Percentiles rank a stretch among this genome's conserved stretches.
Conservation (phyloP, 2,797 vertebrate genomes). For the Zenarchopterus dispar region DNA sequence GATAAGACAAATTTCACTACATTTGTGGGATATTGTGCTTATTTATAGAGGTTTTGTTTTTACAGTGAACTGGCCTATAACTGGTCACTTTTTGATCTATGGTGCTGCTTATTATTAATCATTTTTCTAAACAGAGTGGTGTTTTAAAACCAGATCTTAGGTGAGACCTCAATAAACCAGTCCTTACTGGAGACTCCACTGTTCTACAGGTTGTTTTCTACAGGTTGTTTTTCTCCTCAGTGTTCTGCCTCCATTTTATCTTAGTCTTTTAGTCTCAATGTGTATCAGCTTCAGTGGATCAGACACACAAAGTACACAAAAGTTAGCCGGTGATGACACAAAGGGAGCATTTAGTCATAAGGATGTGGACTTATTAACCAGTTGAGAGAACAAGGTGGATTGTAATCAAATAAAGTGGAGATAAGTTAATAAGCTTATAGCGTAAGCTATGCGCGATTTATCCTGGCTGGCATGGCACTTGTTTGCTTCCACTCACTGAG, state of each 20-base stretch:
- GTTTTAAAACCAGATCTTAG: no score
- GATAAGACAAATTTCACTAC: no score
- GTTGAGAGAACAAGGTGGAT: slow-evolving; percentile 49
- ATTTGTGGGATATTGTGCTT: no score
- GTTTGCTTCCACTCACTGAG: slow-evolving; percentile 17
- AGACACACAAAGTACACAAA: slow-evolving; percentile 35
- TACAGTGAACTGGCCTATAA: no score
- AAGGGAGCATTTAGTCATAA: slow-evolving; percentile 64
- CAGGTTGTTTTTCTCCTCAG: slow-evolving; percentile 46
- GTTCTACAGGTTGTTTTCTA: slow-evolving; percentile 2
- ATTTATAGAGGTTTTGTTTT: no score
- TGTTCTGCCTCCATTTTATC: slow-evolving; percentile 51
- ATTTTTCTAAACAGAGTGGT: neutral
- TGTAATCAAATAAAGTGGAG: slow-evolving; percentile 64
- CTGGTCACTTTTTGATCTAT: neutral
- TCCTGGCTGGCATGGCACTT: slow-evolving; percentile 22
- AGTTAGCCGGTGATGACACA: slow-evolving; percentile 65
- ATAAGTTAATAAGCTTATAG: slow-evolving; percentile 66
- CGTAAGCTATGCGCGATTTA: slow-evolving; percentile 31
- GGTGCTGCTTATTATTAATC: neutral
- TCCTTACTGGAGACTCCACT: neutral
- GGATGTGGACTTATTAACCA: slow-evolving; percentile 64
- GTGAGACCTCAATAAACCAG: neutral
- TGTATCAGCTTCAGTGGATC: slow-evolving; percentile 48
- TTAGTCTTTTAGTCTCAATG: slow-evolving; percentile 44